Evolutionary conservation across 2,797 vertebrate genomes (phyloP), one percentile per base, ranked within the genome.

Genomic region (Micrastur ruficollis): DNA sequence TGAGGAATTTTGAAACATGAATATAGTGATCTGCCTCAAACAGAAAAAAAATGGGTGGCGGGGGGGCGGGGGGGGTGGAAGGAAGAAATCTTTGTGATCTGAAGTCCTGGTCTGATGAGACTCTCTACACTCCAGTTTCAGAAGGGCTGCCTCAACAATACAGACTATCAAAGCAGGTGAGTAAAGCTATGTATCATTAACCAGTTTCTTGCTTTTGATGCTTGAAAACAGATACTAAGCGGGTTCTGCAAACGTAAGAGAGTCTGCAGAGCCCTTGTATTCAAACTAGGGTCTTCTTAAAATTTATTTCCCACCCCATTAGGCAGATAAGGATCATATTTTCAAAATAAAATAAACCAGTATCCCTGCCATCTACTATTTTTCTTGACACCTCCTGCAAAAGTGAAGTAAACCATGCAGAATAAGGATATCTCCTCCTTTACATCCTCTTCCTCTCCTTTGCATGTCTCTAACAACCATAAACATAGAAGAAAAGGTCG

Each of bases 1-100:
- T 86, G 94, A 92, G 56, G 90, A 93, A 93, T 93, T 97, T 88
- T 92, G 68, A 89, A 95, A 95, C 92, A 94, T 83, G 90, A 97
- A 95, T 87, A 95, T 85, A 87, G 94, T 18, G 81, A 97, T 94
- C 81, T 92, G 75, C 75, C 85, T 89, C 63, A 95, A 89, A 95
- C 81, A 53, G 47, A 2, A 26, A 11, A 58, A 38, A 52, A n/a
- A n/a, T n/a, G n/a, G n/a, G n/a, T n/a, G n/a, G n/a, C n/a, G n/a
- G n/a, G n/a, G n/a, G n/a, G n/a, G n/a, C n/a, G n/a, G n/a, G n/a
- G n/a, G n/a, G n/a, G n/a, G n/a, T n/a, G n/a, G n/a, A 42, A 73
- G n/a, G 46, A 62, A 81, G 73, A 93, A 97, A 81, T 74, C 53
- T 89, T 74, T 79, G 50, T 74, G 87, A 91, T 63, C 75, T 79